Conservation (phyloP, 2,797 vertebrate genomes). For the Toxotes lorentzi region DNA sequence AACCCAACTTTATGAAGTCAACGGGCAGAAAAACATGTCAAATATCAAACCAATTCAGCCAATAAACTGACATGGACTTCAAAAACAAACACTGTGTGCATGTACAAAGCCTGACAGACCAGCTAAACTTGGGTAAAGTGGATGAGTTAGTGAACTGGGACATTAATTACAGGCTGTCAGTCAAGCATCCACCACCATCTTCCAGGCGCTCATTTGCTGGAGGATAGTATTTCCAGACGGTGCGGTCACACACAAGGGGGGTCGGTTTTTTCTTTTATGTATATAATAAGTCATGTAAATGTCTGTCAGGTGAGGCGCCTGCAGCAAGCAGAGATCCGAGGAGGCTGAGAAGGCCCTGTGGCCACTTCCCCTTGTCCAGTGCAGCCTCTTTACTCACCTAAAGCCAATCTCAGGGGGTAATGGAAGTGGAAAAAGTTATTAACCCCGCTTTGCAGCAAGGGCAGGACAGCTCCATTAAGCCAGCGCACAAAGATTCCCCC, state of each 20-base stretch:
- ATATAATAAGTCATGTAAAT: constrained; percentile 66
- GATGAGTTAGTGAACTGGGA: constrained; percentile 40
- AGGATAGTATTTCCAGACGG: constrained; percentile 29
- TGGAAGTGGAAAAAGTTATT: constrained; percentile 87
- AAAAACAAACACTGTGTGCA: constrained; percentile 4
- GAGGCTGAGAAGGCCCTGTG: constrained; percentile 50
- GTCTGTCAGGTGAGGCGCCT: constrained; percentile 63
- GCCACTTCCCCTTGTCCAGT: constrained; percentile 71
- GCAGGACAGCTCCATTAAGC: constrained; percentile 80
- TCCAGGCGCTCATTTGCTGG: constrained; percentile 36
- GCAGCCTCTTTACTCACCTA: constrained; percentile 81
- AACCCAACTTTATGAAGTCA: constrained; percentile 5
- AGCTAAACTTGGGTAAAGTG: constrained; percentile 24
- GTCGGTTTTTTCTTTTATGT: constrained; percentile 25
- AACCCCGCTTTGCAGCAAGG: constrained; percentile 77
- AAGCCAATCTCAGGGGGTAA: constrained; percentile 85
- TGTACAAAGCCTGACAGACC: constrained; percentile 3
- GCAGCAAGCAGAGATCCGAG: constrained; percentile 72
- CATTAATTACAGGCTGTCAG: constrained; percentile 61
- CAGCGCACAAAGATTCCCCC: constrained; percentile 76
- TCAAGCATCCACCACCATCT: constrained; percentile 40
- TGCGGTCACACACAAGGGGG: constrained; percentile 17
- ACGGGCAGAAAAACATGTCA: constrained; percentile 7
- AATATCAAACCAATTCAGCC: constrained; percentile 25
- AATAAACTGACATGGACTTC: constrained; percentile 14